Conservation (phyloP, 2,113 vertebrate genomes). For the Balaenoptera acutorostrata region DNA sequence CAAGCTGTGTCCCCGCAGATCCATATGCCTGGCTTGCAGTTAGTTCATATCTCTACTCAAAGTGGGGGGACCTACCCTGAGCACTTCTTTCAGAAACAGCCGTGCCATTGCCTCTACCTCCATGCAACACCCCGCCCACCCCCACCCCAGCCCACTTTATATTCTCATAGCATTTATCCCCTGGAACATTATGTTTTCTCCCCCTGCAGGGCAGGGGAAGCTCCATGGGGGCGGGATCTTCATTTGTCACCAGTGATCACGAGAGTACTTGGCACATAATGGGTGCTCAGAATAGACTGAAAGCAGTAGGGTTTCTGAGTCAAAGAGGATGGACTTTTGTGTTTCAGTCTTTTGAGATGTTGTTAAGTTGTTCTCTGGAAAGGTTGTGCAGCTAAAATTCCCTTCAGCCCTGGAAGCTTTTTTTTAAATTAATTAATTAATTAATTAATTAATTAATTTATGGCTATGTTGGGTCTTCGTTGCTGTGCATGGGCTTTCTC, state of each 20-base stretch:
- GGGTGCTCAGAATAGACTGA: neutral
- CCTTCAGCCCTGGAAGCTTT: neutral
- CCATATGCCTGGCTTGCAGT: neutral
- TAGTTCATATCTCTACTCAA: neutral
- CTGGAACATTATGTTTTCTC: neutral
- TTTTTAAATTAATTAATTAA: rapidly evolving
- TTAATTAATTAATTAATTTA: too few relatives aligned
- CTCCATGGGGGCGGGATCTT: neutral
- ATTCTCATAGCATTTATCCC: neutral
- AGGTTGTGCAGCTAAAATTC: neutral
- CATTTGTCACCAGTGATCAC: neutral
- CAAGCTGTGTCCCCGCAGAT: neutral
- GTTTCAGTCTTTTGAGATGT: neutral
- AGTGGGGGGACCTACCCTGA: neutral
- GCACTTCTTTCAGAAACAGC: neutral
- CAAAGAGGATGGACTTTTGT: neutral
- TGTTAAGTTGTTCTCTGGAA: neutral
- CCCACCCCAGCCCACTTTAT: neutral
- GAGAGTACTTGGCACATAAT: neutral
- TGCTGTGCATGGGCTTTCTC: too few relatives aligned
- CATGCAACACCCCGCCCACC: too few relatives aligned
- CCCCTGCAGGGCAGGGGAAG: too few relatives aligned
- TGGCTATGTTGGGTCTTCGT: too few relatives aligned
- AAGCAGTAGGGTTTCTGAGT: neutral
- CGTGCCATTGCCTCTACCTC: too few relatives aligned